phyloP scores from a whole-genome alignment of 2,797 vertebrate species.

The Cryptoprocta ferox region DNA sequence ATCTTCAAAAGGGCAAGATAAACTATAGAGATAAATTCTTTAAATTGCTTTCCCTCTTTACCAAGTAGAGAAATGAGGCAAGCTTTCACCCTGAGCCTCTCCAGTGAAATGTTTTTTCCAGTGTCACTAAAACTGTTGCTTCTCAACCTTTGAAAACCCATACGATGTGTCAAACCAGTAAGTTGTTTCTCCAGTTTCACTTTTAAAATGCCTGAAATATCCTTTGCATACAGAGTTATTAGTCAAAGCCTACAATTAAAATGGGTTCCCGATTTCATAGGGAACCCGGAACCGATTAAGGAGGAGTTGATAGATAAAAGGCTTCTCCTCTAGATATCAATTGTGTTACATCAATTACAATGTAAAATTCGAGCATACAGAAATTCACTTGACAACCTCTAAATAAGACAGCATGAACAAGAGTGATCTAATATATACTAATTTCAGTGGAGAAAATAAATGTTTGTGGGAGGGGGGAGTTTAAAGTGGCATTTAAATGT shows the following conservation, averaged over 20 bases:
- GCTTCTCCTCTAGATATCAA: constrained; percentile 74
- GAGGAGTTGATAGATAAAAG: constrained; percentile 78
- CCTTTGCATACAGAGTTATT: constrained; percentile 53
- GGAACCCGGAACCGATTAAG: constrained; percentile 60
- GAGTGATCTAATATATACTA: constrained; percentile 81
- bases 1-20: constrained; percentile 46
- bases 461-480: constrained; percentile 77
- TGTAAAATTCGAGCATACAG: constrained; percentile 72
- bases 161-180: constrained; percentile 56
- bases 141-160: constrained; percentile 52
- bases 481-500: constrained; percentile 80
- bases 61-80: constrained; percentile 26
- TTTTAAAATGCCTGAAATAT: constrained; percentile 57
- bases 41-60: constrained; percentile 22
- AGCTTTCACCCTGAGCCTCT: not conserved
- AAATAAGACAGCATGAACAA: constrained; percentile 80
- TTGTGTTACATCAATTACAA: constrained; percentile 75
- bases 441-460: constrained; percentile 80
- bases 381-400: constrained; percentile 80
- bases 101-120: constrained; percentile 10
- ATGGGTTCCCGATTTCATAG: constrained; percentile 66
- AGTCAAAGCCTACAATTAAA: constrained; percentile 69
- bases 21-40: constrained; percentile 39
- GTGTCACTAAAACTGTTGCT: constrained; percentile 38
- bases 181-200: constrained; percentile 9